A percentile compares a stretch with the other conserved stretches of the same genome.
These are phyloP conservation scores for Adoxophyes honmai DNA, from an alignment of 1,140 invertebrate species.

Conservation along the genomic window DNA sequence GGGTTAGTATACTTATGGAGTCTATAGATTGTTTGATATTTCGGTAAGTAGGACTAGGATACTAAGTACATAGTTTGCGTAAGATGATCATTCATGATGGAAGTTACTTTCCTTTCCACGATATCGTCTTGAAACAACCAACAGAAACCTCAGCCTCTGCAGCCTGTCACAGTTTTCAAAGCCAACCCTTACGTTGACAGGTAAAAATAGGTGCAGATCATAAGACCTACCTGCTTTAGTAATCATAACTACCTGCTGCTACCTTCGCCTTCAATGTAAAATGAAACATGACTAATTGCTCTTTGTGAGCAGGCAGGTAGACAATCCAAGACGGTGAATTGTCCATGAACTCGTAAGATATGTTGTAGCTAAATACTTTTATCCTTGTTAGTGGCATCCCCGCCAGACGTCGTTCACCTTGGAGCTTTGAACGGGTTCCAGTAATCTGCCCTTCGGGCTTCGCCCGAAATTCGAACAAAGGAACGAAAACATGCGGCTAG, in stretches of 20 bases:
- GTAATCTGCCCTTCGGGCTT: slow-evolving; percentile 38
- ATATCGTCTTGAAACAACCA: too few species aligned
- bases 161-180: too few species aligned
- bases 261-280: slow-evolving; percentile 25
- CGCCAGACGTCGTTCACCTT: slow-evolving; percentile 50
- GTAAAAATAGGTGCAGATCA: too few species aligned
- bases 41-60: too few species aligned
- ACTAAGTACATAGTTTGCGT: too few species aligned
- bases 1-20: too few species aligned
- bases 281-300: too few species aligned
- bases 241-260: slow-evolving; percentile 24
- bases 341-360: slow-evolving; percentile 51
- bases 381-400: slow-evolving; percentile 49
- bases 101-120: too few species aligned
- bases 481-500: slow-evolving; percentile 14
- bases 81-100: too few species aligned
- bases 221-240: slow-evolving; percentile 19
- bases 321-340: slow-evolving; percentile 35
- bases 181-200: too few species aligned
- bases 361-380: slow-evolving; percentile 60
- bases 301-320: slow-evolving; percentile 40
- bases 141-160: too few species aligned
- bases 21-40: too few species aligned
- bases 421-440: slow-evolving; percentile 49
- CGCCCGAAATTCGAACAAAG: slow-evolving; percentile 25